Evolutionary conservation across 2,797 vertebrate species (phyloP).

Genomic region (Spinus pinus): DNA sequence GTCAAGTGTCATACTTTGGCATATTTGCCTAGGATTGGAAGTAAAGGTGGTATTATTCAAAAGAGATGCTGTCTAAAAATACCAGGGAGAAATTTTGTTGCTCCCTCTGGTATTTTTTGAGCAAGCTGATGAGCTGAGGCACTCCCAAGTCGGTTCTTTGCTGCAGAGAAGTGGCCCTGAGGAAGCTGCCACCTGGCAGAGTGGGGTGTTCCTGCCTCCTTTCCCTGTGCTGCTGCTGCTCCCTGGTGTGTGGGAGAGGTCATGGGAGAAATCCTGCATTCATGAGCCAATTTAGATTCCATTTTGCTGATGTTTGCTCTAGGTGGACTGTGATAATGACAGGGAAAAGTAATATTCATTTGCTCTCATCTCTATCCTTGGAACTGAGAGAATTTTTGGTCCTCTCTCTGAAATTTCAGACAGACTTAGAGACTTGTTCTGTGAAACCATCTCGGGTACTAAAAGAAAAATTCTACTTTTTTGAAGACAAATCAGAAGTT

Average conservation of each 20-base stretch:
- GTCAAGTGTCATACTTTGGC: neutral
- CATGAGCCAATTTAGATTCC: rapidly evolving
- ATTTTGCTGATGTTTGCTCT: neutral
- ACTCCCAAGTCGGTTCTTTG: neutral
- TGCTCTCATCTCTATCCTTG: neutral
- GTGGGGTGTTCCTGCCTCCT: neutral
- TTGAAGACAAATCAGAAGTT: neutral
- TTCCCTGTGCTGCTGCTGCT: conserved; percentile 17
- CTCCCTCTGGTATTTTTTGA: neutral
- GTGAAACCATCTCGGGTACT: neutral
- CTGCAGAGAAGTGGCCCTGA: neutral
- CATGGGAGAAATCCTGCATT: neutral
- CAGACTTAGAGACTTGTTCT: neutral
- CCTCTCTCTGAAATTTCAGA: neutral
- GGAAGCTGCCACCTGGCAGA: neutral
- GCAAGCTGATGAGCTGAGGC: neutral
- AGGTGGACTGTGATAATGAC: neutral
- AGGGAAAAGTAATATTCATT: neutral
- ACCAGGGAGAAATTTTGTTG: neutral
- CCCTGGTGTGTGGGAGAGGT: neutral
- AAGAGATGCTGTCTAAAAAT: neutral
- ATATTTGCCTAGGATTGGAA: neutral
- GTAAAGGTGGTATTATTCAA: neutral
- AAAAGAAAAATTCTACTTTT: neutral
- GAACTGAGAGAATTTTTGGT: neutral